Percentiles rank a stretch among this genome's conserved stretches.
phyloP scores from a whole-genome alignment of 2,797 vertebrate species.

The Acanthurus leucopareius region DNA sequence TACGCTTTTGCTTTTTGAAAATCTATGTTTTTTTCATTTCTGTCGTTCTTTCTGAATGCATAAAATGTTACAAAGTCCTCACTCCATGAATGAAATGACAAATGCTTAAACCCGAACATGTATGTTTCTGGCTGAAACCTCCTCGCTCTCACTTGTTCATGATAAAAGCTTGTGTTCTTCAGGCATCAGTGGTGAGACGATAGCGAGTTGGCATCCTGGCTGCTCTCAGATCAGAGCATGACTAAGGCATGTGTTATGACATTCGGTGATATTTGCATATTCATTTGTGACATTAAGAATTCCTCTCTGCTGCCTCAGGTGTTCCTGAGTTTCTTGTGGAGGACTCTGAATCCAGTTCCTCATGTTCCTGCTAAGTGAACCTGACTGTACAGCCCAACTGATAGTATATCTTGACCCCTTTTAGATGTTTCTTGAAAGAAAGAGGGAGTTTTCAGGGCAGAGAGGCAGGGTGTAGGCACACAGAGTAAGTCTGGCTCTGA shows the following conservation, averaged over 20 bases:
- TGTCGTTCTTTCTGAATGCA: not conserved
- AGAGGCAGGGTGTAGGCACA: conserved; percentile 62
- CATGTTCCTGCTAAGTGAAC: conserved; percentile 65
- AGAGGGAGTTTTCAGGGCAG: conserved; percentile 49
- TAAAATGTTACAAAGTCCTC: not conserved
- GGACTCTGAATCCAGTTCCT: conserved; percentile 47
- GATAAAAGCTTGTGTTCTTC: conserved; percentile 38
- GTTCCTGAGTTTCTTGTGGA: conserved; percentile 44
- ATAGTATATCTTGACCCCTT: conserved; percentile 67
- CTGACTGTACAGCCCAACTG: conserved; percentile 61
- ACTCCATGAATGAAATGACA: not conserved
- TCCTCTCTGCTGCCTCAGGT: conserved; percentile 69
- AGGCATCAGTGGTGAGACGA: conserved; percentile 46
- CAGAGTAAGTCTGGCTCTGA: conserved; percentile 65
- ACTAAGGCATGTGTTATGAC: conserved; percentile 80
- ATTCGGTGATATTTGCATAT: conserved; percentile 82
- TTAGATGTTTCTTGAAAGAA: conserved; percentile 71
- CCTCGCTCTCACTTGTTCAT: conserved; percentile 37
- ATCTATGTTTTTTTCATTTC: not conserved
- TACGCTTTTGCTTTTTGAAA: not conserved
- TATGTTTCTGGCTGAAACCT: conserved; percentile 52
- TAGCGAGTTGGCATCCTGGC: conserved; percentile 55
- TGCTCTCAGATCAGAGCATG: conserved; percentile 66
- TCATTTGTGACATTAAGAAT: conserved; percentile 81
- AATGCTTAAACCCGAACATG: conserved; percentile 18